Evolutionary conservation across 2,113 vertebrate genomes (phyloP).

Genomic region (Malurus elegans): DNA sequence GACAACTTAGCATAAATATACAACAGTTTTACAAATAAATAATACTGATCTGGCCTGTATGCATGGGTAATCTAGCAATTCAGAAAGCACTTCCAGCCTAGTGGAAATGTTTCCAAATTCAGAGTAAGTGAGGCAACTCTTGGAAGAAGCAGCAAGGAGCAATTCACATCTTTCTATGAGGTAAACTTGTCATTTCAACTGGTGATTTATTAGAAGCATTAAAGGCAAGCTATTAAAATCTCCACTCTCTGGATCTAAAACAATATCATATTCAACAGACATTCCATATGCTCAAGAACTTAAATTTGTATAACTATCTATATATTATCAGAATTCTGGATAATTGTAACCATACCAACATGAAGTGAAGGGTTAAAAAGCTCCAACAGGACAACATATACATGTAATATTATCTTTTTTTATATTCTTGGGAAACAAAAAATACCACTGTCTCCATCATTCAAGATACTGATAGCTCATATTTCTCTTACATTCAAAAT

Average conservation of each 20-base stretch:
- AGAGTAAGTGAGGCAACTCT: slow-evolving; percentile 59
- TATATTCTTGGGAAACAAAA: background rate
- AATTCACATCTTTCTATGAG: slow-evolving; percentile 46
- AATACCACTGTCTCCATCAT: background rate
- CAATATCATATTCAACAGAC: background rate
- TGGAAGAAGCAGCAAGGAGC: slow-evolving; percentile 38
- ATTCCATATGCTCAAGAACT: background rate
- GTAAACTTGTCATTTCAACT: slow-evolving; percentile 14
- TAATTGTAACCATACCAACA: background rate
- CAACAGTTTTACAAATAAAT: background rate
- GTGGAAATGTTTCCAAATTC: slow-evolving; percentile 43
- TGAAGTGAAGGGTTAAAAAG: background rate
- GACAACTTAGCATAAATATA: background rate
- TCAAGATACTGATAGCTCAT: background rate
- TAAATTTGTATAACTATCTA: background rate
- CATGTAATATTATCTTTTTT: background rate
- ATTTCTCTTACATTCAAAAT: background rate
- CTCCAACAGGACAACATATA: background rate
- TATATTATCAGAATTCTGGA: background rate
- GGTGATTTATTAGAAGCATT: slow-evolving; percentile 43
- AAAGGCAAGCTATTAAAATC: slow-evolving; percentile 29
- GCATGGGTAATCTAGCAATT: slow-evolving; percentile 28
- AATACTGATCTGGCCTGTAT: background rate
- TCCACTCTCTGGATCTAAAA: background rate
- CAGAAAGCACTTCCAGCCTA: slow-evolving; percentile 34